phyloP scores from a whole-genome alignment of 2,113 vertebrate genomes.

The Chrysochloris asiatica region DNA sequence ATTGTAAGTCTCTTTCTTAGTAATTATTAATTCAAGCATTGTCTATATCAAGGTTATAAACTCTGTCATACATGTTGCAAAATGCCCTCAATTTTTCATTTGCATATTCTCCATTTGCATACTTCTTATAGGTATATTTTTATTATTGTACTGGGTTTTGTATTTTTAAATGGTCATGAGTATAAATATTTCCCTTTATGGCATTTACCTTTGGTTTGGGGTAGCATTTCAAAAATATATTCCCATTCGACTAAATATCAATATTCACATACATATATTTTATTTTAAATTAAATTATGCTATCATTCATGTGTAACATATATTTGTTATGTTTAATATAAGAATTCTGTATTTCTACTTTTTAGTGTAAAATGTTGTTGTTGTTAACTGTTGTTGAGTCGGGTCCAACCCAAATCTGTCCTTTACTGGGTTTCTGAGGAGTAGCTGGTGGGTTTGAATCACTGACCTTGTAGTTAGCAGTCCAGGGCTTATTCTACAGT shows the following conservation, averaged over 20 bases:
- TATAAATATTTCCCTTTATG: not conserved
- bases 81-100: not conserved
- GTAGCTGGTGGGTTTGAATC: too few species aligned
- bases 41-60: constrained; percentile 7
- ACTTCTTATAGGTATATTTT: not conserved
- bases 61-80: not conserved
- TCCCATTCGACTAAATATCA: constrained; percentile 15
- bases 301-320: constrained; percentile 42
- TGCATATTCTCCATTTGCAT: not conserved
- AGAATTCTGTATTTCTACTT: not conserved
- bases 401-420: too few species aligned
- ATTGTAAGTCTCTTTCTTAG: not conserved
- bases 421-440: too few species aligned
- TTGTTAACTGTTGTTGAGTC: too few species aligned
- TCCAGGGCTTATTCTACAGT: too few species aligned
- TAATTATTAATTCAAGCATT: constrained; percentile 23
- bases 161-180: constrained; percentile 19
- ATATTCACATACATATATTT: constrained; percentile 58
- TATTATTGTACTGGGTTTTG: not conserved
- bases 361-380: too few species aligned
- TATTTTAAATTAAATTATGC: constrained; percentile 37
- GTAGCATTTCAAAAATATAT: constrained; percentile 50
- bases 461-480: too few species aligned
- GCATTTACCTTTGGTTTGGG: constrained; percentile 33
- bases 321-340: constrained; percentile 8